Base-by-base conservation (phyloP, 1,140 invertebrate species). In the Adelges cooleyi region DNA sequence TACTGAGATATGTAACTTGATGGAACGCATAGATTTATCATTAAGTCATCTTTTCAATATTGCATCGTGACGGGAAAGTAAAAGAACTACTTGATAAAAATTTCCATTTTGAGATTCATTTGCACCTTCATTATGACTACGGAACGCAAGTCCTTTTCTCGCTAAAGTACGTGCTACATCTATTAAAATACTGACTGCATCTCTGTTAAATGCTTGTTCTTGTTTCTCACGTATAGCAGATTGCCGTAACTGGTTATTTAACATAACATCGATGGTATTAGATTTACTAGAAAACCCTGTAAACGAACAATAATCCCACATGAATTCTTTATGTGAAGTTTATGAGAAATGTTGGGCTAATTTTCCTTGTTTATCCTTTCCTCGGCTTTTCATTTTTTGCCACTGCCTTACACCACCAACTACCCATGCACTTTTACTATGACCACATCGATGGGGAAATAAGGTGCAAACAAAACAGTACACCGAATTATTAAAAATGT, bases 31-130 rank as follows among this genome's bases (percentile, higher is more conserved):
- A 38, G 5, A 29, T 23, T 40, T 42, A n/a, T 65, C 33, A 38
- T 65, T 22, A 9, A 65, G 22, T 48, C 49, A 65, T n/a, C 15
- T 65, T 51, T 52, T 65, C 17, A 52, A 22, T 38, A 65, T 38
- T 23, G 49, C 6, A 36, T 66, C 52, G 36, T 44, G 49, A 27
- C 36, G 36, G 6, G 65, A 48, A 33, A 52, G 20, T 36, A 65
- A 38, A 29, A 50, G 23, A n/a, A 38, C 25, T 3, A 65, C 51
- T 65, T 65, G 65, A 23, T 51, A 25, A 51, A 65, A 65, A 51
- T 65, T 66, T 29, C 49, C n/a, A n/a, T n/a, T n/a, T n/a, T 51
- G n/a, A n/a, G n/a, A n/a, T n/a, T n/a, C n/a, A n/a, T n/a, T n/a
- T n/a, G n/a, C n/a, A n/a, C n/a, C n/a, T n/a, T n/a, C n/a, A n/a